Conservation (phyloP, 2,113 vertebrate genomes). For the Pachypanchax playfairii region DNA sequence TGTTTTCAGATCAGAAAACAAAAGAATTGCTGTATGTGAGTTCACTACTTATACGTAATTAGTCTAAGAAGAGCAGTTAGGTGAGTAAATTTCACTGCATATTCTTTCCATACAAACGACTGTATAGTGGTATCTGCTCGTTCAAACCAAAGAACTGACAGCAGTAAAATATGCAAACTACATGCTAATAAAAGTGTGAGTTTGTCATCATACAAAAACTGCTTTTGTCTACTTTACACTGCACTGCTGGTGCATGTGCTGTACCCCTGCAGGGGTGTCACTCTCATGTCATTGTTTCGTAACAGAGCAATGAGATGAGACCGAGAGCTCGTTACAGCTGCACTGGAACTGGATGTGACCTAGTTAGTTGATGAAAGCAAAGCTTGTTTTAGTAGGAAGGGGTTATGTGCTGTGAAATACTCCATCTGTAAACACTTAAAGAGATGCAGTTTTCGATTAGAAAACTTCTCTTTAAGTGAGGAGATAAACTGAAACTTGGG, state of each 20-base stretch:
- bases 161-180: slow-evolving; percentile 9
- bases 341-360: slow-evolving; percentile 38
- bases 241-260: slow-evolving; percentile 44
- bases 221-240: slow-evolving; percentile 17
- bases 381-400: slow-evolving; percentile 31
- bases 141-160: slow-evolving; percentile 7
- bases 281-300: slow-evolving; percentile 47
- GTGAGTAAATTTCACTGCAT: neutral
- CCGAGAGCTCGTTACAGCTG: slow-evolving; percentile 44
- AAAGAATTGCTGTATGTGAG: neutral
- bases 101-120: neutral
- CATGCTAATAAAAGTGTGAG: slow-evolving; percentile 12
- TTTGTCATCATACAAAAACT: slow-evolving; percentile 10
- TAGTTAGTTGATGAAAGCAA: slow-evolving; percentile 51
- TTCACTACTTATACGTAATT: neutral
- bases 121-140: neutral
- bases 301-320: slow-evolving; percentile 40
- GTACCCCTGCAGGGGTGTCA: slow-evolving; percentile 29
- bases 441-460: slow-evolving; percentile 52
- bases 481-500: slow-evolving; percentile 23
- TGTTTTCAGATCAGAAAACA: neutral
- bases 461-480: slow-evolving; percentile 67
- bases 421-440: slow-evolving; percentile 66
- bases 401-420: slow-evolving; percentile 54
- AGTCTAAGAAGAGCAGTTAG: neutral